These are phyloP conservation scores for Bombus terrestris DNA, from an alignment of 1,140 invertebrate genomes.

Conservation along the genomic window DNA sequence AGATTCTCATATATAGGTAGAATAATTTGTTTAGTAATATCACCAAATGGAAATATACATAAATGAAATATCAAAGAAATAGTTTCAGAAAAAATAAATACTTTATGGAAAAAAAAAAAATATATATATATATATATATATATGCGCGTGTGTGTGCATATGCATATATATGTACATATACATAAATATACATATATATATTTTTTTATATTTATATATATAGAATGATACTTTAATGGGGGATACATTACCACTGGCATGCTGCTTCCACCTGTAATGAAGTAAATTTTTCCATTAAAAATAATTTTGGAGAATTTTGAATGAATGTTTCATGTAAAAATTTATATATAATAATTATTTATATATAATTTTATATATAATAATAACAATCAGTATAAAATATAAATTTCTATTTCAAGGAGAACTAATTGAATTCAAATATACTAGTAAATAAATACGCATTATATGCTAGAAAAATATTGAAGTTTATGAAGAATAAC, in stretches of 20 bases:
- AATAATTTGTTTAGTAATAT: slow-evolving; percentile 38
- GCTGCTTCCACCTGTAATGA: slow-evolving; percentile 79
- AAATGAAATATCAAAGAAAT: slow-evolving; percentile 50
- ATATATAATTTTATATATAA: neutral
- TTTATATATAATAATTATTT: neutral
- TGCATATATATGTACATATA: neutral
- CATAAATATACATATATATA: neutral
- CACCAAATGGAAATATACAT: slow-evolving; percentile 34
- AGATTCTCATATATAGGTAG: slow-evolving; percentile 22
- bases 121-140: too few species aligned
- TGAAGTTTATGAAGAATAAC: neutral
- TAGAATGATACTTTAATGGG: slow-evolving; percentile 54
- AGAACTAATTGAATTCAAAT: neutral
- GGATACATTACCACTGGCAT: slow-evolving; percentile 82
- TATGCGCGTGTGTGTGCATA: neutral
- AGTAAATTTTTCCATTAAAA: neutral
- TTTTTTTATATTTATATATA: neutral
- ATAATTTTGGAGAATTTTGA: neutral
- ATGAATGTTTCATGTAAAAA: neutral
- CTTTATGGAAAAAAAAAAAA: slow-evolving; percentile 22
- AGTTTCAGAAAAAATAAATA: slow-evolving; percentile 55
- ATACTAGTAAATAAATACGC: neutral
- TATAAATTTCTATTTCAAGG: neutral
- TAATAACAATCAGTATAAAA: neutral
- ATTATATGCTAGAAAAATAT: neutral